Evolutionary conservation across 2,888 invertebrate genomes (phyloP), one percentile per base, ranked within the genome.

Genomic region (Drosophila birchii): DNA sequence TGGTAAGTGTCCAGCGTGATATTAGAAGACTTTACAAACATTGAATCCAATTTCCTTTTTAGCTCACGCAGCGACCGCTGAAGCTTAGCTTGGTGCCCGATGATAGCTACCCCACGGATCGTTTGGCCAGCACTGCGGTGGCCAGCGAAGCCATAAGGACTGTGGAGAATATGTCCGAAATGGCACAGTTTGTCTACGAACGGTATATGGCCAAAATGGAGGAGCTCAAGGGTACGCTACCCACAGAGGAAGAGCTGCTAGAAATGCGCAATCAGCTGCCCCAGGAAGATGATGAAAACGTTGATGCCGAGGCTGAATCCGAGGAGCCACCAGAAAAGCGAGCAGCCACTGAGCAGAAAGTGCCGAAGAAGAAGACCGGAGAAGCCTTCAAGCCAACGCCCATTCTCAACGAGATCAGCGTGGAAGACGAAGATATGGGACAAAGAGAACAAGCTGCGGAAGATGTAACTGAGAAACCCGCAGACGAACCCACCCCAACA

Each of bases 161-260:
- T 5, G 79, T 93, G 92, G 74, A 78, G 11, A 86, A 86, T 92
- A 98, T 99, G 97, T 95, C 97, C 2, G 97, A 98, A 90, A 98
- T 99, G 97, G 97, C 98, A 1, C 95, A 97, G 90, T 98, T 97
- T 93, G 99, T 99, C 0, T 98, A 97, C 92, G 96, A 98, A 88
- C 95, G 97, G 93, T 99, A 99, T 92, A 94, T 96, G 90, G 94
- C 95, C 58, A 95, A 95, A 89, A 95, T 97, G 59, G 94, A 95
- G 66, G 93, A 93, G 44, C 92, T 95, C 81, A 95, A 95, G 76
- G 90, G 86, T 56, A 77, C 79, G 6, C 58, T 91, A 8, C 91
- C 90, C 23, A 58, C 69, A 0, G 81, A 86, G 34, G 83, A 78
- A 12, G 91, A 92, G 29, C 56, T 91, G 58, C 73, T 82, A 23